Evolutionary conservation across 2,113 vertebrate genomes (phyloP).

Genomic region (Calyptomena viridis): DNA sequence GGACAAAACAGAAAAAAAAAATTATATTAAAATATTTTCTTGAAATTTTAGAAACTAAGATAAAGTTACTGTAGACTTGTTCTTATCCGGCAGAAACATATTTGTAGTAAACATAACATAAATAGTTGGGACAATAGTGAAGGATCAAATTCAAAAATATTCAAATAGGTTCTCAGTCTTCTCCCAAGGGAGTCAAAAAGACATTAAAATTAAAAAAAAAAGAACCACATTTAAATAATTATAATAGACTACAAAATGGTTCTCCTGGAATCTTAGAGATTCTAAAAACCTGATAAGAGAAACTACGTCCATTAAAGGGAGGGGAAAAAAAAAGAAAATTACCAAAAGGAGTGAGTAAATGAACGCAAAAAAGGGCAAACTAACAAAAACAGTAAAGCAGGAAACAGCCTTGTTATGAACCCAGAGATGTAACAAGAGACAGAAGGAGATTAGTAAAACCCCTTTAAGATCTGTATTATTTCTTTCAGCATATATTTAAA

Average conservation of each 20-base stretch:
- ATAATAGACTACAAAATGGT: neutral
- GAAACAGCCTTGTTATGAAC: conserved; percentile 30
- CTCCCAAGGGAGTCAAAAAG: neutral
- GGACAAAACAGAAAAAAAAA: neutral
- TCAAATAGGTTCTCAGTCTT: neutral
- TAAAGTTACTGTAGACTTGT: neutral
- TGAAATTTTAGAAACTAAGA: neutral
- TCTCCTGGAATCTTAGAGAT: neutral
- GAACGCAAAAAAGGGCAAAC: neutral
- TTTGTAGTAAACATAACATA: neutral
- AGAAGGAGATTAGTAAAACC: conserved; percentile 17
- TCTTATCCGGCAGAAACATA: neutral
- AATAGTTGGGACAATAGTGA: neutral
- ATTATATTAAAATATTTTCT: neutral
- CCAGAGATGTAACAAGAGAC: conserved; percentile 21
- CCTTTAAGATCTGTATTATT: neutral
- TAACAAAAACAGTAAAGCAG: conserved; percentile 34
- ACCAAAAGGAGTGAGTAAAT: neutral
- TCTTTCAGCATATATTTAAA: neutral
- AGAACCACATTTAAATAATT: neutral
- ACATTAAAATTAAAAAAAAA: neutral
- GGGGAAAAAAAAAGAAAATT: neutral
- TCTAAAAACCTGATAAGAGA: neutral
- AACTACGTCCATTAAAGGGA: neutral
- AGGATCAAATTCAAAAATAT: neutral